Conservation (phyloP, 2,888 invertebrate genomes). For the Habroteleia sp. region DNA sequence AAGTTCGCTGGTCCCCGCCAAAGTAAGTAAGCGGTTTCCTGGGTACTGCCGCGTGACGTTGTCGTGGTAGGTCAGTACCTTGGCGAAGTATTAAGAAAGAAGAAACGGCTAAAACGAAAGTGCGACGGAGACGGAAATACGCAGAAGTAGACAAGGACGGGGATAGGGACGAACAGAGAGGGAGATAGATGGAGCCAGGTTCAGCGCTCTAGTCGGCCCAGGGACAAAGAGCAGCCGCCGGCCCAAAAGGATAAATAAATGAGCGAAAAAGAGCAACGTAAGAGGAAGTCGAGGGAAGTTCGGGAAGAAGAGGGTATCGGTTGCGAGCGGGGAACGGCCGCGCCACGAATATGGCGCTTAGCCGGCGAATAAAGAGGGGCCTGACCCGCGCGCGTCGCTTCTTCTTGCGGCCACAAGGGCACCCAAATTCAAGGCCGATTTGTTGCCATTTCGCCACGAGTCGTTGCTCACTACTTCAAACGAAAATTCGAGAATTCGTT, state of each 20-base stretch:
- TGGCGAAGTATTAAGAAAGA: conserved; percentile 69
- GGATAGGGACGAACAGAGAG: conserved; percentile 20
- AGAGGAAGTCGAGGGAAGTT: conserved; percentile 51
- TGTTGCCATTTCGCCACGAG: conserved; percentile 63
- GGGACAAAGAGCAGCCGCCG: conserved; percentile 68
- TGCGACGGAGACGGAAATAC: conserved; percentile 12
- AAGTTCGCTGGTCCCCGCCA: conserved; percentile 74
- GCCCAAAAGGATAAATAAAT: conserved; percentile 68
- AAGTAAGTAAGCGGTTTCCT: conserved; percentile 71
- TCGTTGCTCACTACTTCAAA: conserved; percentile 58
- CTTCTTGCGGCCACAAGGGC: conserved; percentile 55
- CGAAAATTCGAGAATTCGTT: conserved; percentile 37
- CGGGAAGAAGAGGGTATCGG: conserved; percentile 55
- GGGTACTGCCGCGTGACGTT: conserved; percentile 68
- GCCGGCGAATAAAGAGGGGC: conserved; percentile 58
- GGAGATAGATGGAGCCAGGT: conserved; percentile 61
- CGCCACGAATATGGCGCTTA: conserved; percentile 58
- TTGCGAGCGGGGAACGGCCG: conserved; percentile 50
- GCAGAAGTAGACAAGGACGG: conserved; percentile 2
- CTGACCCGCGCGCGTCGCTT: conserved; percentile 53
- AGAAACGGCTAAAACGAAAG: too few species aligned
- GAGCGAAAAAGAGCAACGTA: conserved; percentile 60
- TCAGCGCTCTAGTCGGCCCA: conserved; percentile 64
- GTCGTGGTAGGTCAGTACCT: conserved; percentile 71
- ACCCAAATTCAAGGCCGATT: conserved; percentile 67